Base-by-base conservation (phyloP, 2,888 invertebrate species). In the Ligdia adustata region DNA sequence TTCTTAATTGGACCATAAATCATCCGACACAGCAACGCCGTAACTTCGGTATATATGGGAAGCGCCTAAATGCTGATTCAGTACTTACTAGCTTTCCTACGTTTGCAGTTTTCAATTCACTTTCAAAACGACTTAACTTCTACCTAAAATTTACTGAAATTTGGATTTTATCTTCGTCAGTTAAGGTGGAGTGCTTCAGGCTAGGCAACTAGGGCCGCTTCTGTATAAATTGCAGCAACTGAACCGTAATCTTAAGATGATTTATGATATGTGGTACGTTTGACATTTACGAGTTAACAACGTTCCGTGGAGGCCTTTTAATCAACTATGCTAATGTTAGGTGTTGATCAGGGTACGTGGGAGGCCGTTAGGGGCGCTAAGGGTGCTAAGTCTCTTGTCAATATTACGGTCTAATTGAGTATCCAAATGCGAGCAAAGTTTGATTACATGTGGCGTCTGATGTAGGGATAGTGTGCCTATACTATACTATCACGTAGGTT, bases 321-420 rank as follows among this genome's bases (percentile, higher is more conserved):
- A 89, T 89, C 88, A 89, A 85, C 84, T 86, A 86, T 86, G 86
- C 82, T 86, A 89, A 89, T 88, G 86, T 83, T 79, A 82, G 82
- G 77, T 80, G 84, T 82, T 81, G 81, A 82, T 83, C 79, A 72
- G 69, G 71, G 63, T 67, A 65, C 67, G 66, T 57, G 67, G 71
- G 74, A 63, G 64, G 46, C 66, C 73, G n/a, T n/a, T n/a, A n/a
- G n/a, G n/a, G n/a, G n/a, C n/a, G n/a, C n/a, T n/a, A n/a, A n/a
- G n/a, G 22, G 6, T 4, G 66, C 78, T 73, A 77, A 80, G 72
- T 65, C 78, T 73, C 72, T 79, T 79, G 82, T 83, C 86, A 86
- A 86, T 86, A 83, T 82, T 73, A 78, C 70, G 69, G 64, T 69
- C 80, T 86, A 86, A 87, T 87, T 86, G 80, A 86, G 84, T 82